phyloP scores from a whole-genome alignment of 2,797 vertebrate species.

The Zalophus californianus region DNA sequence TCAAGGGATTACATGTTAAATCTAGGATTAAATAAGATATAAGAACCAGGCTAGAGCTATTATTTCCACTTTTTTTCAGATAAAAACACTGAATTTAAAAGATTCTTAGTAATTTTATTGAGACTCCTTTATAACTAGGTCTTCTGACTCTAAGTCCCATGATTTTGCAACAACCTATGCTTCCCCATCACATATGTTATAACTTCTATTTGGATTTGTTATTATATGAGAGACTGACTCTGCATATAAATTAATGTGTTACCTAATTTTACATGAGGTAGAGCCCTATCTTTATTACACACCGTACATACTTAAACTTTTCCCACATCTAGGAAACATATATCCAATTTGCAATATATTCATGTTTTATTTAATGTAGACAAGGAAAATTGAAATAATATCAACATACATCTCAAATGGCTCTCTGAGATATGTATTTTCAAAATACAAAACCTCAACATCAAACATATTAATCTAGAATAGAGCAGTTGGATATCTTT shows the following conservation, averaged over 20 bases:
- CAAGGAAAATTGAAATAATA: neutral
- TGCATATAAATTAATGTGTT: neutral
- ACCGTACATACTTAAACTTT: neutral
- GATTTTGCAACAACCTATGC: neutral
- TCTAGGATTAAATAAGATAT: neutral
- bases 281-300: neutral
- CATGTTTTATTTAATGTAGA: neutral
- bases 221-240: constrained; percentile 49
- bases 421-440: neutral
- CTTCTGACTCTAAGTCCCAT: neutral
- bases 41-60: neutral
- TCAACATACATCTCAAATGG: neutral
- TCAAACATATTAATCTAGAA: constrained; percentile 32
- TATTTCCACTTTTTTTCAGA: neutral
- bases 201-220: constrained; percentile 5
- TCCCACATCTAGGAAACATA: neutral
- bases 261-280: neutral
- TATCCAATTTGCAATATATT: neutral
- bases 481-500: neutral
- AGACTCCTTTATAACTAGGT: neutral
- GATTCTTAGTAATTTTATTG: neutral
- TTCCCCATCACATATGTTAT: neutral
- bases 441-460: neutral
- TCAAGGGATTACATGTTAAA: constrained; percentile 15
- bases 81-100: constrained; percentile 45